These are phyloP conservation scores for Aphidius ervi DNA, from an alignment of 1,140 invertebrate species.

Conservation along the genomic window DNA sequence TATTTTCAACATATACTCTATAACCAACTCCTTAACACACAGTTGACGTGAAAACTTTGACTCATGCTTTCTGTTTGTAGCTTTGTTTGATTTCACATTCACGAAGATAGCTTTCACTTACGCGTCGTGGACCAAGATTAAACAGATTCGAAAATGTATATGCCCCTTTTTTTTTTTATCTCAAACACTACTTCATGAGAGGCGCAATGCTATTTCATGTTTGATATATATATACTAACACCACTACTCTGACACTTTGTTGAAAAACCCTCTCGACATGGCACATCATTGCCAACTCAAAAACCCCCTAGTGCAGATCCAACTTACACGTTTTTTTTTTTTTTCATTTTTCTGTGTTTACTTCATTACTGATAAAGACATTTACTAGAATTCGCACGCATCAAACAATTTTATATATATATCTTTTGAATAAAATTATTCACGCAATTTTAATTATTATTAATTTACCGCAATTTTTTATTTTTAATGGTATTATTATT, in stretches of 20 bases:
- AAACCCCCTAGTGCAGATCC: too few species aligned
- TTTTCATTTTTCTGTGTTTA: too few species aligned
- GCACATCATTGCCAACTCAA: too few species aligned
- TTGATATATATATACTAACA: background rate
- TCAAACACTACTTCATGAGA: background rate
- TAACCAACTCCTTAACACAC: background rate
- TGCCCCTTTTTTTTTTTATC: slow-evolving; percentile 26
- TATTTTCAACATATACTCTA: slow-evolving; percentile 4
- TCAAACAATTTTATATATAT: too few species aligned
- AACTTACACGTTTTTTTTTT: too few species aligned
- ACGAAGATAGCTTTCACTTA: slow-evolving; percentile 54
- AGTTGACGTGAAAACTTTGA: slow-evolving; percentile 34
- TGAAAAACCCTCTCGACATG: background rate
- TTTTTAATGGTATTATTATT: too few species aligned
- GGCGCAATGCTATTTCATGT: too few species aligned
- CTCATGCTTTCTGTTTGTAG: slow-evolving; percentile 47
- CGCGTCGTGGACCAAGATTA: slow-evolving; percentile 48
- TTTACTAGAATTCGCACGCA: too few species aligned
- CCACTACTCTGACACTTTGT: slow-evolving; percentile 10
- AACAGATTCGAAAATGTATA: slow-evolving; percentile 53
- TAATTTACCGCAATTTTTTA: too few species aligned
- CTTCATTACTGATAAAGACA: too few species aligned
- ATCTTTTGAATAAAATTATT: too few species aligned
- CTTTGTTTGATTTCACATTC: slow-evolving; percentile 53
- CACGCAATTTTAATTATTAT: too few species aligned